Evolutionary conservation across 2,888 invertebrate genomes (phyloP).

Genomic region (Eupithecia abbreviata): DNA sequence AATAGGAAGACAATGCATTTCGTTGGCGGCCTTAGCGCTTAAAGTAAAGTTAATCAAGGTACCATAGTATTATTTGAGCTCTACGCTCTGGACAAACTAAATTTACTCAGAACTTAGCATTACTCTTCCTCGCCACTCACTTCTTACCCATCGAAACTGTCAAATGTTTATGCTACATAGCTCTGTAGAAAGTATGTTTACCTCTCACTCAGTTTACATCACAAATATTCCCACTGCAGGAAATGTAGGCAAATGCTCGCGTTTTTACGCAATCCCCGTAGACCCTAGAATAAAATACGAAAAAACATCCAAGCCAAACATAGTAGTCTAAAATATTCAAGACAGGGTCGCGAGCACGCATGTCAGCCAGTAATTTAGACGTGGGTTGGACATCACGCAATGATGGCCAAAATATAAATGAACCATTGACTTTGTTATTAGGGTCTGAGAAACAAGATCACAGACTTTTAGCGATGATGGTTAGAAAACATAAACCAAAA

Average conservation of each 20-base stretch:
- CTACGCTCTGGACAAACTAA: not conserved
- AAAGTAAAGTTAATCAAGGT: too few relatives aligned
- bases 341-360: slow-evolving; percentile 67
- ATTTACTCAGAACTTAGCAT: not conserved
- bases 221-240: not conserved
- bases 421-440: slow-evolving; percentile 6
- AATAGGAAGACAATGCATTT: too few relatives aligned
- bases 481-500: not conserved
- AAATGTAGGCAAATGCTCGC: not conserved
- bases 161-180: not conserved
- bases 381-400: slow-evolving; percentile 73
- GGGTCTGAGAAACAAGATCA: slow-evolving; percentile 2
- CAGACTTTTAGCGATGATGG: not conserved
- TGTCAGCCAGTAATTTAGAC: slow-evolving; percentile 68
- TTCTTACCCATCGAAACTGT: not conserved
- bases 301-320: slow-evolving; percentile 56
- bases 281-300: slow-evolving; percentile 54
- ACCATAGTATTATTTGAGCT: not conserved
- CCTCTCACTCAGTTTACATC: not conserved
- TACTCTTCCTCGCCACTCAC: not conserved
- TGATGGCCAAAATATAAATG: slow-evolving; percentile 59
- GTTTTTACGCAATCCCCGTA: slow-evolving; percentile 39
- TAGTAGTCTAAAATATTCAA: slow-evolving; percentile 71
- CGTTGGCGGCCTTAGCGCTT: too few relatives aligned
- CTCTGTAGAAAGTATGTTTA: not conserved